Conservation (phyloP, 2,113 vertebrate genomes). For the Rhabdomys dilectus region DNA sequence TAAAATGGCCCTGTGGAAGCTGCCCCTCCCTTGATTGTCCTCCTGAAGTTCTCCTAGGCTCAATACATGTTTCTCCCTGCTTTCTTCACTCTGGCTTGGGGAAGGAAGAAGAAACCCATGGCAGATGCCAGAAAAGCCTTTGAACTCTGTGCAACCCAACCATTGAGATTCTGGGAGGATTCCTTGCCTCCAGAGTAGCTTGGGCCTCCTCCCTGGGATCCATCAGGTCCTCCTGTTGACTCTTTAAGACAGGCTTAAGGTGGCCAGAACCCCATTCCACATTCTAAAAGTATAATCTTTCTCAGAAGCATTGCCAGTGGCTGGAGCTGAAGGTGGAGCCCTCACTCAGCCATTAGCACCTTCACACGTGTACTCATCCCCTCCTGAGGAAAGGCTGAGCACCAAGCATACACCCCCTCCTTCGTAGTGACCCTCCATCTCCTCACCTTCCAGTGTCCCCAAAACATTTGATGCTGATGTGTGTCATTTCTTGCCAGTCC, state of each 20-base stretch:
- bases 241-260: not conserved
- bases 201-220: not conserved
- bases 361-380: too few relatives aligned
- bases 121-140: not conserved
- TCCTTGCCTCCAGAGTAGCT: not conserved
- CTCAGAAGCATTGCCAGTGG: not conserved
- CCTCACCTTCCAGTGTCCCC: not conserved
- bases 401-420: too few relatives aligned
- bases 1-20: not conserved
- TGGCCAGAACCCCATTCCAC: fast-evolving
- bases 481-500: not conserved
- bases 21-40: not conserved
- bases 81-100: not conserved
- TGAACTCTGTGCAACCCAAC: not conserved
- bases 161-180: not conserved
- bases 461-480: too few relatives aligned
- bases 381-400: not conserved
- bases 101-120: not conserved
- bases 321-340: fast-evolving
- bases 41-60: not conserved
- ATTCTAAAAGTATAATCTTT: not conserved
- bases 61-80: not conserved
- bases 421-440: not conserved
- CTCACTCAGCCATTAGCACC: not conserved
- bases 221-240: not conserved